These are phyloP conservation scores for Morphnarchus princeps DNA, from an alignment of 2,113 vertebrate species.

Conservation along the genomic window DNA sequence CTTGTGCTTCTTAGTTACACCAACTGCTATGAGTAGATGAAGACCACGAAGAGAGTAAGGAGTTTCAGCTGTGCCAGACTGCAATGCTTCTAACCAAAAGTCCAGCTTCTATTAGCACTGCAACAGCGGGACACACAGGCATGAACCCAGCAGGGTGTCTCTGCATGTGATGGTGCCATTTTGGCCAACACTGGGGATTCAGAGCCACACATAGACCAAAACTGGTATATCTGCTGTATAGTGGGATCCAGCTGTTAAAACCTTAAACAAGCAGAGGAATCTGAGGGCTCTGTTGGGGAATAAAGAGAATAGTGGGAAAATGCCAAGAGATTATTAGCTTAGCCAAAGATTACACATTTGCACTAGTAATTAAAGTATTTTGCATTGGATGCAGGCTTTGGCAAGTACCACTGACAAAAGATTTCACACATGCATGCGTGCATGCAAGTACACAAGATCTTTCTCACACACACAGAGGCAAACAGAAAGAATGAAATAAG, in stretches of 20 bases:
- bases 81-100: background rate
- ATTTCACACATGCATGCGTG: slow-evolving; percentile 45
- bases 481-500: slow-evolving; percentile 81
- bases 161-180: too few species aligned
- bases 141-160: background rate
- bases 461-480: slow-evolving; percentile 37
- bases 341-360: slow-evolving; percentile 70
- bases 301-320: slow-evolving; percentile 64
- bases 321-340: slow-evolving; percentile 65
- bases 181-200: background rate
- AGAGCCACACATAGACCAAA: background rate
- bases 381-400: slow-evolving; percentile 70
- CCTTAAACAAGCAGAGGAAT: slow-evolving; percentile 49
- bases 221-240: background rate
- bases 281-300: background rate
- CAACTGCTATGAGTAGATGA: background rate
- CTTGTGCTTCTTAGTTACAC: background rate
- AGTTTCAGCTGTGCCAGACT: background rate
- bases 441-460: slow-evolving; percentile 33
- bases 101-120: background rate
- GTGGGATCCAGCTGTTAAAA: background rate
- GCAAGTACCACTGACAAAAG: slow-evolving; percentile 76
- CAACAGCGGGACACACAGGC: background rate
- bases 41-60: background rate
- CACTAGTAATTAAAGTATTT: slow-evolving; percentile 76